Evolutionary conservation across 1,140 invertebrate genomes (phyloP).

Genomic region (Pseudomyrmex sp.): DNA sequence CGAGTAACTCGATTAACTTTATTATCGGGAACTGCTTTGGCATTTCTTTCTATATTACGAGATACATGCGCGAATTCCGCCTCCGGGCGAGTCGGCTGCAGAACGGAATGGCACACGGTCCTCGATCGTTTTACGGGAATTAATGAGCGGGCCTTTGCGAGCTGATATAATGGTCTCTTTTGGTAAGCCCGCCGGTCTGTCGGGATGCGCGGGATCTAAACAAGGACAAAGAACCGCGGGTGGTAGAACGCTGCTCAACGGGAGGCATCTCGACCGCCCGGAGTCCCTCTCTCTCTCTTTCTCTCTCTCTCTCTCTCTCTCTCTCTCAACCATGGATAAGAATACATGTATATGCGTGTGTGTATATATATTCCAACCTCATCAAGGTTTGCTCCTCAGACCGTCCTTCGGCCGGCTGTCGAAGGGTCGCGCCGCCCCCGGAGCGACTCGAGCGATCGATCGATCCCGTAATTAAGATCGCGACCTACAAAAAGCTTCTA

Average conservation of each 20-base stretch:
- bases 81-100: constrained; percentile 48
- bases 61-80: constrained; percentile 28
- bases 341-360: not conserved
- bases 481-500: constrained; percentile 69
- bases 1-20: constrained; percentile 27
- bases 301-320: constrained; percentile 41
- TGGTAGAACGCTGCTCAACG: constrained; percentile 75
- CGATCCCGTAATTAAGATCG: constrained; percentile 72
- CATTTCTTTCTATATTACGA: not conserved
- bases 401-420: constrained; percentile 70
- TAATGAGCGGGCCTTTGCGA: constrained; percentile 67
- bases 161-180: constrained; percentile 70
- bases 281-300: constrained; percentile 31
- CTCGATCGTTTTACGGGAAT: constrained; percentile 58
- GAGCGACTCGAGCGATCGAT: constrained; percentile 58
- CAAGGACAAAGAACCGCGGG: constrained; percentile 78
- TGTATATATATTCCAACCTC: constrained; percentile 69
- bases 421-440: constrained; percentile 50
- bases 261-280: constrained; percentile 69
- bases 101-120: constrained; percentile 33
- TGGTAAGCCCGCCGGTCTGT: constrained; percentile 56
- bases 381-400: constrained; percentile 73
- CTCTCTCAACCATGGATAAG: constrained; percentile 13
- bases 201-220: constrained; percentile 69
- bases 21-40: not conserved